Evolutionary conservation across 1,140 invertebrate genomes (phyloP), one percentile per base, ranked within the genome.

Genomic region (Aphelenchoides fujianensis): DNA sequence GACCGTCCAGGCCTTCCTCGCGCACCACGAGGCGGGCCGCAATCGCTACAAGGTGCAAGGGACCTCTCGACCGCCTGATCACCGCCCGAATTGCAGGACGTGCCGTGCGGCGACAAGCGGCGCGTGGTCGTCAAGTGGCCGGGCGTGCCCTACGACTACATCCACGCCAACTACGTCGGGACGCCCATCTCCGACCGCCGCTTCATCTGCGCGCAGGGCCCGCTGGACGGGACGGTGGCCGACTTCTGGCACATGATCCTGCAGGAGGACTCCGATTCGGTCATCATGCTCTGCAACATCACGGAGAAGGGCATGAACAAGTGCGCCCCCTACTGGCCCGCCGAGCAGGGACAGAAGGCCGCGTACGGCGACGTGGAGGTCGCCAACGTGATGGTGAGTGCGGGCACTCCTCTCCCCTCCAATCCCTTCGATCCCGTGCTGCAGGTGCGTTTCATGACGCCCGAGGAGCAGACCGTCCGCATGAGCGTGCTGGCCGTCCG

Each of bases 231-330:
- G 61, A 78, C 76, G n/a, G 48, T 77, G 9, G n/a, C 30, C n/a
- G 66, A 76, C 27, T 78, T 78, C 52, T 79, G 77, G 76, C 54
- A 63, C 5, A 80, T 78, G 76, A 52, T 73, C 5, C 16, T 78
- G 35, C 76, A 74, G 32, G 77, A 78, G 61, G 64, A 76, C 61
- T 41, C 57, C 16, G 61, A 79, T 27, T 55, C 16, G 3, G 2
- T 74, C 27, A 55, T 78, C 48, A 79, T 76, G 78, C 68, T 78
- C 3, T 80, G 77, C 68, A 79, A 76, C 55, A 48, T 52, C 55
- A 64, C 62, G 19, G 77, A 79, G 62, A 79, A 71, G 23, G 61
- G 53, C 1, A 75, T 71, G 36, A 55, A 76, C 19, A 78, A 78
- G 41, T 48, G 41, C 41, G 41, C 41, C 54, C 76, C 74, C 53